Percentiles rank a stretch among this genome's conserved stretches.
These are phyloP conservation scores for Periparus ater DNA, from an alignment of 2,797 vertebrate species.

Conservation along the genomic window DNA sequence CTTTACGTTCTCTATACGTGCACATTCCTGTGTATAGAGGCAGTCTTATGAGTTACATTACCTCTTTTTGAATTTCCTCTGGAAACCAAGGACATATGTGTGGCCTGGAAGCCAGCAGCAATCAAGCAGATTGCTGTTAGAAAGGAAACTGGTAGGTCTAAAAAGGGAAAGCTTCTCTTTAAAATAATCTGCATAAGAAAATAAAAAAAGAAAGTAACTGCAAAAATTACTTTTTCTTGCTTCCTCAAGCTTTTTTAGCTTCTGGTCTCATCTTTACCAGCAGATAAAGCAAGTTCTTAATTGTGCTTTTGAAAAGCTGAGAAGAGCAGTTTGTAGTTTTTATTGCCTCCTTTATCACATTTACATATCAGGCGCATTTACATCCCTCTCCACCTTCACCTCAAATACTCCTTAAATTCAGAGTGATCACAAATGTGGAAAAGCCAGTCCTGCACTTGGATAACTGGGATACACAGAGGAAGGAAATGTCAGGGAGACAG, in stretches of 20 bases:
- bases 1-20: rapidly evolving
- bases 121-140: background rate
- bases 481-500: background rate
- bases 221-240: conserved; percentile 13
- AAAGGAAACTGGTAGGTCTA: background rate
- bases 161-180: background rate
- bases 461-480: background rate
- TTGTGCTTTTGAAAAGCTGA: conserved; percentile 17
- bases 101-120: background rate
- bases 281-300: conserved; percentile 5
- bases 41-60: background rate
- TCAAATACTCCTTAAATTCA: background rate
- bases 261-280: background rate
- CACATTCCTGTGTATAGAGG: background rate
- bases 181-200: background rate
- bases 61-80: background rate
- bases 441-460: background rate
- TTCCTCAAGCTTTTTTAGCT: background rate
- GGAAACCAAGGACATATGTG: background rate
- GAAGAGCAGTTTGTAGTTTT: background rate
- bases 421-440: background rate
- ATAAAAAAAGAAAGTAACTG: background rate
- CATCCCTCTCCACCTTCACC: background rate
- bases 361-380: background rate
- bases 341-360: background rate